Conservation (phyloP, 2,797 vertebrate species). For the Linurgus olivaceus region DNA sequence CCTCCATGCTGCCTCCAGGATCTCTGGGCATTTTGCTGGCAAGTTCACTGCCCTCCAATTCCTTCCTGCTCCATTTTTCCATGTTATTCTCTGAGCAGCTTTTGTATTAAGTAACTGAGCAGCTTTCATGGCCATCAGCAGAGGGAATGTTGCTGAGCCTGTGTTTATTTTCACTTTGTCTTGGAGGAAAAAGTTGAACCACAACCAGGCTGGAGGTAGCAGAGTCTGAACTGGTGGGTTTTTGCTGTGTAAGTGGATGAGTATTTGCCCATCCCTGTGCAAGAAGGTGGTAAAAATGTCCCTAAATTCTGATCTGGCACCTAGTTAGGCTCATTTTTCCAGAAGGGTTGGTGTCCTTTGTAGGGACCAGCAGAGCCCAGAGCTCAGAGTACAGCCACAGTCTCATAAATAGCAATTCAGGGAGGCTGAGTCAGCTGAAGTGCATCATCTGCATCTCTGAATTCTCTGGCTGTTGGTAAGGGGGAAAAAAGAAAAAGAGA, state of each 20-base stretch:
- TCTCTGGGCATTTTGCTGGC: not conserved
- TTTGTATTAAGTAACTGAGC: not conserved
- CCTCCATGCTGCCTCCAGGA: not conserved
- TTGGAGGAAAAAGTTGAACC: not conserved
- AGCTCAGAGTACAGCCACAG: not conserved
- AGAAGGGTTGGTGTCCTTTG: not conserved
- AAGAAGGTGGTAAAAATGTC: not conserved
- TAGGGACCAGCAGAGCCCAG: not conserved
- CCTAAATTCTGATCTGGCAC: not conserved
- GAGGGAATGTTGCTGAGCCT: not conserved
- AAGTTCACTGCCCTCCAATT: not conserved
- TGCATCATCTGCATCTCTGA: not conserved
- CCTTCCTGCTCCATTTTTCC: not conserved
- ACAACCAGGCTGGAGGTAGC: not conserved
- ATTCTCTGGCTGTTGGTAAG: not conserved
- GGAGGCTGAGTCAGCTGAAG: not conserved
- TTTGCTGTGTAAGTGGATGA: not conserved
- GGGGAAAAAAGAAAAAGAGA: fast-evolving
- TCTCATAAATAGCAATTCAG: not conserved
- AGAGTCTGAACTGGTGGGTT: not conserved
- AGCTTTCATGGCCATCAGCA: not conserved
- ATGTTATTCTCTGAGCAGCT: not conserved
- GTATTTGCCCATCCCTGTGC: not conserved
- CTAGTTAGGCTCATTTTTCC: fast-evolving
- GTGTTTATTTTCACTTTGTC: not conserved